Conservation (phyloP, 1,140 invertebrate species). For the Drosophila bifasciata region DNA sequence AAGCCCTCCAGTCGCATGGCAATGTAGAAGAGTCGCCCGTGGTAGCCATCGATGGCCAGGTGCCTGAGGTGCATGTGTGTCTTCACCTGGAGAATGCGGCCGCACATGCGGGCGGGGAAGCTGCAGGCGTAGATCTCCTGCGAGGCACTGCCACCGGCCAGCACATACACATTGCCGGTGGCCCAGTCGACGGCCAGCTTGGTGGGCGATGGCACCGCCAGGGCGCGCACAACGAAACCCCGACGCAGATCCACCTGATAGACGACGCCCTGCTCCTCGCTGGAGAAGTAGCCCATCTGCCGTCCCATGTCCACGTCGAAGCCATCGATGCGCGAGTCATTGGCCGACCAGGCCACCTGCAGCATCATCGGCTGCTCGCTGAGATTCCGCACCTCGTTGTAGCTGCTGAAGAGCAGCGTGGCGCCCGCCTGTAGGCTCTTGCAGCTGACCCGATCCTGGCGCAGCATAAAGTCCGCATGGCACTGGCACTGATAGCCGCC, state of each 20-base stretch:
- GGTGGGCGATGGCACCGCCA: slow-evolving; percentile 87
- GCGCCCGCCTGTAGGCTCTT: slow-evolving; percentile 87
- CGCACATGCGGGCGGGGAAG: slow-evolving; percentile 85
- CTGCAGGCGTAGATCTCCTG: slow-evolving; percentile 86
- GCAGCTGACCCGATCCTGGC: slow-evolving; percentile 88
- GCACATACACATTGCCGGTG: slow-evolving; percentile 89
- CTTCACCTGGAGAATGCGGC: slow-evolving; percentile 85
- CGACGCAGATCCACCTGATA: slow-evolving; percentile 65
- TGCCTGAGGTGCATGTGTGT: slow-evolving; percentile 84
- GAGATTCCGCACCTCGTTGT: slow-evolving; percentile 85
- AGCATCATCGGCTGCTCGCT: slow-evolving; percentile 77
- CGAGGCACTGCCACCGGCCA: slow-evolving; percentile 86
- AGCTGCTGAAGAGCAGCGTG: slow-evolving; percentile 85
- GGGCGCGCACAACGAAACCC: slow-evolving; percentile 76
- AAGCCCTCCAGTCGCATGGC: slow-evolving; percentile 80
- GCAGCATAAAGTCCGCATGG: slow-evolving; percentile 86
- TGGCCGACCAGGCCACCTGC: slow-evolving; percentile 80
- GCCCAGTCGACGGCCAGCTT: slow-evolving; percentile 91
- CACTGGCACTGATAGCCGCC: slow-evolving; percentile 92
- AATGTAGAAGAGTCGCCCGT: slow-evolving; percentile 86
- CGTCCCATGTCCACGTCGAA: slow-evolving; percentile 84
- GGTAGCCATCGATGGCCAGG: slow-evolving; percentile 85
- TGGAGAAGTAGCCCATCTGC: slow-evolving; percentile 81
- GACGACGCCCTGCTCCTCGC: slow-evolving; percentile 78
- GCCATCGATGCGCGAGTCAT: slow-evolving; percentile 84